A percentile compares a stretch with the other conserved stretches of the same genome.
Conservation (phyloP, 2,797 vertebrate genomes). For the Chromis chromis region DNA sequence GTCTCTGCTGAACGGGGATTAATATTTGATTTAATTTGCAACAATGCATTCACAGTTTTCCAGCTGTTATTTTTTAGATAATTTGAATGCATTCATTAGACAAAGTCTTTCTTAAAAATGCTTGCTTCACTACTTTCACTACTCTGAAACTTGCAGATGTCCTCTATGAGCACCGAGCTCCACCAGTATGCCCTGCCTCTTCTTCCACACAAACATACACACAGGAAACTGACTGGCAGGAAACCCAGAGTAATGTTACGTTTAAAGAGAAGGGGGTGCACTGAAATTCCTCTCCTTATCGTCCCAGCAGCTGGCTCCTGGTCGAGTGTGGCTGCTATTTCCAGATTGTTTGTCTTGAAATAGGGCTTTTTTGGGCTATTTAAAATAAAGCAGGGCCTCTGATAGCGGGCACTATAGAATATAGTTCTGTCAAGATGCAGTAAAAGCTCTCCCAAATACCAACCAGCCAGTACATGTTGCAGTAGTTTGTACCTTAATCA, state of each 20-base stretch:
- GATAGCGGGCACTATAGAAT: not conserved
- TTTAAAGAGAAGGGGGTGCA: constrained; percentile 48
- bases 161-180: no score
- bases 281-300: constrained; percentile 62
- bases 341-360: constrained; percentile 45
- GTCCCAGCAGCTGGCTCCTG: constrained; percentile 41
- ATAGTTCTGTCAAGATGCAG: no score
- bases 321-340: constrained; percentile 51
- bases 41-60: no score
- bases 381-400: not conserved
- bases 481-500: no score
- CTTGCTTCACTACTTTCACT: no score
- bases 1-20: no score
- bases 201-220: constrained; percentile 14
- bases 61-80: no score
- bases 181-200: not conserved
- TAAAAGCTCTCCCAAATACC: no score
- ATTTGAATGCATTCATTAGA: no score
- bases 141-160: constrained; percentile 12
- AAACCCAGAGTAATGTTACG: constrained; percentile 69
- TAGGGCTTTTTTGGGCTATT: constrained; percentile 16
- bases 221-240: constrained; percentile 72
- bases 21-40: no score
- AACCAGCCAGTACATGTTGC: no score
- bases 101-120: no score